Evolutionary conservation across 2,113 vertebrate genomes (phyloP).

Genomic region (Rynchops niger): DNA sequence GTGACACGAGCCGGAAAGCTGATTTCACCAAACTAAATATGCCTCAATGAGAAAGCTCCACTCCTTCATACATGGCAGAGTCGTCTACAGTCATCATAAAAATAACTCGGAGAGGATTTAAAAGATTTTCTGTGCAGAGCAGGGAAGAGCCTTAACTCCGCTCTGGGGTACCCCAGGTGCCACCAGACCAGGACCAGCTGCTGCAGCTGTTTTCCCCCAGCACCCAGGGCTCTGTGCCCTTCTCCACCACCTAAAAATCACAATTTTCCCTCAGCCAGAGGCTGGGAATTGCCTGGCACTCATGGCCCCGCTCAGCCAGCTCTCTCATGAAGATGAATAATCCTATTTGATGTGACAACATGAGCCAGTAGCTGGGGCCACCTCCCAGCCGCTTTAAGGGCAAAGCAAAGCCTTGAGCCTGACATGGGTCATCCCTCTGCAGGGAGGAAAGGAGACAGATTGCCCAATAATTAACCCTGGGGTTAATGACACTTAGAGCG

Average conservation of each 20-base stretch:
- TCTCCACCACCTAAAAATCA: not conserved
- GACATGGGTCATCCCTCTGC: not conserved
- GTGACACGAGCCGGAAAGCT: not conserved
- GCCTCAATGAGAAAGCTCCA: not conserved
- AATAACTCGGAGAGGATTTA: not conserved
- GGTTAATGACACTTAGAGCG: not conserved
- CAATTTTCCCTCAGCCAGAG: not conserved
- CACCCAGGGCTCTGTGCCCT: not conserved
- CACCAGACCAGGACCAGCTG: not conserved
- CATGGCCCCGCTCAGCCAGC: accelerated
- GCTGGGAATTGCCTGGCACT: not conserved
- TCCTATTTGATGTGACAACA: not conserved
- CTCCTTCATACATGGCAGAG: not conserved
- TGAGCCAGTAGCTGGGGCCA: not conserved
- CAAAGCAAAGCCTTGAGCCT: not conserved
- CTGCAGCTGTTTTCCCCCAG: not conserved
- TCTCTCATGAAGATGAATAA: not conserved
- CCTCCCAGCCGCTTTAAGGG: not conserved
- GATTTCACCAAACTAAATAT: not conserved
- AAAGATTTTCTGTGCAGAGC: not conserved
- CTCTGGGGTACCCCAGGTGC: not conserved
- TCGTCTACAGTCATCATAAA: not conserved
- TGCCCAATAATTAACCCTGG: not conserved
- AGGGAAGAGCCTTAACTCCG: not conserved
- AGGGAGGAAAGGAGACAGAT: not conserved